Percentiles rank a stretch among this genome's conserved stretches.
Conservation (phyloP, 2,113 vertebrate genomes). For the Chloropsis cyanopogon region DNA sequence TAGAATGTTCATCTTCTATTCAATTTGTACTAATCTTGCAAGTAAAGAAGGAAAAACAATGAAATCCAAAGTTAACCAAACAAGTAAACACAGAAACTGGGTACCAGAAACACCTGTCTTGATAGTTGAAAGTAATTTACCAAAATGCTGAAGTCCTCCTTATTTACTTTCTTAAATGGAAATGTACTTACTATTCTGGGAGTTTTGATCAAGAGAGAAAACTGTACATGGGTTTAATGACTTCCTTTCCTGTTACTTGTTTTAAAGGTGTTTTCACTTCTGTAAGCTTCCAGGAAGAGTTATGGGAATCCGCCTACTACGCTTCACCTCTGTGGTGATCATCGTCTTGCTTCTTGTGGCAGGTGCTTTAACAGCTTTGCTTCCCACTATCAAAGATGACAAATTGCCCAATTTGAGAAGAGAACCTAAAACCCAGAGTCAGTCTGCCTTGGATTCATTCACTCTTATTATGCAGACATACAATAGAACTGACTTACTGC, state of each 20-base stretch:
- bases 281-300: slow-evolving; percentile 76
- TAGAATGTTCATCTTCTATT: neutral
- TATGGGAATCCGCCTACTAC: slow-evolving; percentile 72
- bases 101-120: neutral
- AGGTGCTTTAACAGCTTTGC: slow-evolving; percentile 76
- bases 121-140: neutral
- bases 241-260: neutral
- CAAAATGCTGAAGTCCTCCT: neutral
- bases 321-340: slow-evolving; percentile 70
- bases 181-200: neutral
- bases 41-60: neutral
- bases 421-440: slow-evolving; percentile 61
- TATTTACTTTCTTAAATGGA: neutral
- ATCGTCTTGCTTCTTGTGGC: slow-evolving; percentile 75
- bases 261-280: slow-evolving; percentile 67
- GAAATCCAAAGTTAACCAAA: neutral
- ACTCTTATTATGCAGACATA: slow-evolving; percentile 92
- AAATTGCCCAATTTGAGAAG: slow-evolving; percentile 65
- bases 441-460: slow-evolving; percentile 72
- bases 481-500: slow-evolving; percentile 89
- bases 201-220: neutral
- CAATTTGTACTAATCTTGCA: neutral
- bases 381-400: slow-evolving; percentile 78
- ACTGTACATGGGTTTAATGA: neutral
- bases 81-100: neutral